Base-by-base conservation (phyloP, 2,888 invertebrate species). In the Omphaloscelis lunosa region DNA sequence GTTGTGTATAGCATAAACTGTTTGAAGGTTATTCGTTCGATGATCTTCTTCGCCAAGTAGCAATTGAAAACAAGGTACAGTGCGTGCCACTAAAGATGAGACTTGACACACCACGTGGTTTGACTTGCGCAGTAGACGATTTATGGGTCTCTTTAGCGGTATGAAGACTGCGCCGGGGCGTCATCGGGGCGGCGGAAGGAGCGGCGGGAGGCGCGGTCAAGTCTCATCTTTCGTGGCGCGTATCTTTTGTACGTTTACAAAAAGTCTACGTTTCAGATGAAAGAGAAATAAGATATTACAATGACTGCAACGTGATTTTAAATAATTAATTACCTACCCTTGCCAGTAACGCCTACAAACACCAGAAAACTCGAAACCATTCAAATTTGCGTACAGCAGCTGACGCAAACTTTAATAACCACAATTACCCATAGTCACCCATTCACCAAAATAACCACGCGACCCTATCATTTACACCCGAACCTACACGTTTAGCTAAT, bases 401-500 rank as follows among this genome's bases (percentile, higher is more conserved):
- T 85, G 83, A 39, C 27, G 29, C 34, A 8, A 76, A 75, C 62
- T 56, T 65, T 8, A 20, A 53, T 34, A 74, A 72, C 53, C 72
- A 67, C 78, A 41, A 34, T 34, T 39, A 39, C 41, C 56, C 23
- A 39, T 67, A 77, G 77, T 72, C 71, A 80, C 73, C 70, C 59
- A 77, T 81, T 79, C 66, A 56, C n/a, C 51, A 78, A 39, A 62
- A 27, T 48, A 75, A 82, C 72, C 48, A 82, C 73, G 41, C 39
- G 34, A 80, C 87, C 80, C 82, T 80, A 84, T 82, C 77, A 85
- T 87, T 86, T 75, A 68, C 82, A 89, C 79, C 81, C 80, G 86
- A 89, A 83, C 86, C 84, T 67, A 82, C 77, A 76, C 77, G 63
- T 84, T 89, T 81, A 83, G 83, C 81, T 88, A 83, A 92, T 90